phyloP scores from a whole-genome alignment of 2,113 vertebrate species.

The Xiphophorus maculatus region DNA sequence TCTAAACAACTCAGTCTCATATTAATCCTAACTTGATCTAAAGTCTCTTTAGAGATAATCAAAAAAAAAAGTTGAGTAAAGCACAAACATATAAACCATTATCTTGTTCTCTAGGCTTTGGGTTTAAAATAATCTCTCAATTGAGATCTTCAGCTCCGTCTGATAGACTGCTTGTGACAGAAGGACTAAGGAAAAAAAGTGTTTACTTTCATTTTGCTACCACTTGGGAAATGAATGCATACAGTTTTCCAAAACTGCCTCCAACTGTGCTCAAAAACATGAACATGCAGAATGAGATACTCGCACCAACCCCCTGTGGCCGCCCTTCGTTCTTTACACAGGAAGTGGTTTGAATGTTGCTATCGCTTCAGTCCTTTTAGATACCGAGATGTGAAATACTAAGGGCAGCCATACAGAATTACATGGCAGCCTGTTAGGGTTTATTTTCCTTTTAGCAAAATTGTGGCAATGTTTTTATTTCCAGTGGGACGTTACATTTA shows the following conservation, averaged over 20 bases:
- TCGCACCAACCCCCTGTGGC: constrained; percentile 37
- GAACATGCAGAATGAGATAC: constrained; percentile 25
- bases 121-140: constrained; percentile 17
- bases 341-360: constrained; percentile 69
- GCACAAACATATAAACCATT: constrained; percentile 29
- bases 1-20: constrained; percentile 59
- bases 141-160: constrained; percentile 39
- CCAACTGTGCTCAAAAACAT: constrained; percentile 11
- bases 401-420: constrained; percentile 29
- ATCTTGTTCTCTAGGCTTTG: constrained; percentile 55
- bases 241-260: constrained; percentile 36
- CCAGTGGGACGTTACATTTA: background rate
- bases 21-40: constrained; percentile 53
- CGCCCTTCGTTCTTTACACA: constrained; percentile 56
- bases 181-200: constrained; percentile 50
- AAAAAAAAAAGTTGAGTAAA: constrained; percentile 43
- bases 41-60: background rate
- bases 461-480: constrained; percentile 1
- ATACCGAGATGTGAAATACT: constrained; percentile 38
- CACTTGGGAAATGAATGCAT: constrained; percentile 62
- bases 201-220: constrained; percentile 37
- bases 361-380: constrained; percentile 27
- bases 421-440: constrained; percentile 22
- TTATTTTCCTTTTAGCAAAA: constrained; percentile 12
- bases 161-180: constrained; percentile 50